Conservation (phyloP, 2,888 invertebrate genomes). For the Cataglyphis cursor region DNA sequence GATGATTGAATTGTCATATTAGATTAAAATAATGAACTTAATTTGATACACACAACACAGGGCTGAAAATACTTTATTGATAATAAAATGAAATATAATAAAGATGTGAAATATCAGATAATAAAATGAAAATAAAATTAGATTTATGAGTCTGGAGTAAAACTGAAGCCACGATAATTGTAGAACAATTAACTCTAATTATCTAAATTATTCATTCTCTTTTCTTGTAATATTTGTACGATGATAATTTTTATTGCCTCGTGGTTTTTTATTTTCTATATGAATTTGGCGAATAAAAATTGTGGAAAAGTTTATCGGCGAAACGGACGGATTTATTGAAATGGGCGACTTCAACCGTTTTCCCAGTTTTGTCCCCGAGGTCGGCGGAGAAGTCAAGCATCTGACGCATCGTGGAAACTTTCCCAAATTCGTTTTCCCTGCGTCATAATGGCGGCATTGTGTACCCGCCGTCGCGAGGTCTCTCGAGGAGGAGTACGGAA, state of each 20-base stretch:
- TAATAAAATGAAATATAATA: not conserved
- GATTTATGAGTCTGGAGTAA: not conserved
- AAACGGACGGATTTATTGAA: not conserved
- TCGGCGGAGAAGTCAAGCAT: constrained; percentile 38
- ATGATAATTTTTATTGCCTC: not conserved
- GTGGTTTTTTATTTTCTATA: not conserved
- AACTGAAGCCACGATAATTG: not conserved
- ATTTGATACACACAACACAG: not conserved
- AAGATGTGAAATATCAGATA: not conserved
- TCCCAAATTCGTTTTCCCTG: constrained; percentile 63
- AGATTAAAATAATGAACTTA: not conserved
- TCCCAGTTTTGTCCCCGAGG: constrained; percentile 28
- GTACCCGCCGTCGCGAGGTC: constrained; percentile 28
- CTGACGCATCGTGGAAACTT: constrained; percentile 59
- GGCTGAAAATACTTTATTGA: not conserved
- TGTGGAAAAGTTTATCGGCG: not conserved
- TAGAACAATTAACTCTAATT: not conserved
- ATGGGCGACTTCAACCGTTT: constrained; percentile 6
- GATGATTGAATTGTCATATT: constrained; percentile 3
- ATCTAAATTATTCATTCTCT: not conserved
- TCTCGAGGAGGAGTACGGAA: constrained; percentile 33
- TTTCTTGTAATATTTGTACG: too few relatives aligned
- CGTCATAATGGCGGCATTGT: constrained; percentile 67
- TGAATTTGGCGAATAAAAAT: not conserved
- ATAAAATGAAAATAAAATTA: not conserved